Conservation (phyloP, 2,113 vertebrate species). For the Globicephala melas region DNA sequence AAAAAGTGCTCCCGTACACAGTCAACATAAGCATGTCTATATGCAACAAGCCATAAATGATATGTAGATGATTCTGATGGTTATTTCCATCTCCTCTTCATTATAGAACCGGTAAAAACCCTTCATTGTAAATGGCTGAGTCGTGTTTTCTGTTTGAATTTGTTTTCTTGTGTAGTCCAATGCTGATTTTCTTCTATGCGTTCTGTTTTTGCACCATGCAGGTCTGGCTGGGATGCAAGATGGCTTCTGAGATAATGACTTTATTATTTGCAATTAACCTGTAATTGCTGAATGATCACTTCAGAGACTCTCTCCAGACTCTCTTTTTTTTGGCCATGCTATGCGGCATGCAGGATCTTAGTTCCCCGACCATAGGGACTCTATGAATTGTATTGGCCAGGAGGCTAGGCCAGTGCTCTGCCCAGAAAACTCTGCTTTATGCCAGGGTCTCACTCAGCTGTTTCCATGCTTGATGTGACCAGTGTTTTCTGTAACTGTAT, state of each 20-base stretch:
- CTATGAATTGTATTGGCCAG: neutral
- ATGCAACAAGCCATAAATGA: neutral
- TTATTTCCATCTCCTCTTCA: slow-evolving; percentile 2
- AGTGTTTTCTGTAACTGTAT: neutral
- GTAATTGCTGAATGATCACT: neutral
- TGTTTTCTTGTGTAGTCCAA: neutral
- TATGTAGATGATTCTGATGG: neutral
- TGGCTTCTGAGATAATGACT: neutral
- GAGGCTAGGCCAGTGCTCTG: neutral
- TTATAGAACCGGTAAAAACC: slow-evolving; percentile 23
- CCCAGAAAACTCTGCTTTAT: neutral
- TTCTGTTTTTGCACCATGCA: neutral
- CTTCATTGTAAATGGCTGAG: neutral
- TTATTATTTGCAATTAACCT: slow-evolving; percentile 25
- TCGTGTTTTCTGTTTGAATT: neutral
- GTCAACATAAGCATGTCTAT: neutral
- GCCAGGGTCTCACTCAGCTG: neutral
- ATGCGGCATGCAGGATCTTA: too few relatives aligned
- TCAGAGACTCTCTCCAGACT: neutral
- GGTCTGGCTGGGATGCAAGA: neutral
- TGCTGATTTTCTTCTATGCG: neutral
- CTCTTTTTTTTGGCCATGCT: too few relatives aligned
- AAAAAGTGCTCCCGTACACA: neutral
- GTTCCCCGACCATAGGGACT: neutral
- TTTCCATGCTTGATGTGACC: neutral